Conservation (phyloP, 2,888 invertebrate genomes). For the Apamea sordens region DNA sequence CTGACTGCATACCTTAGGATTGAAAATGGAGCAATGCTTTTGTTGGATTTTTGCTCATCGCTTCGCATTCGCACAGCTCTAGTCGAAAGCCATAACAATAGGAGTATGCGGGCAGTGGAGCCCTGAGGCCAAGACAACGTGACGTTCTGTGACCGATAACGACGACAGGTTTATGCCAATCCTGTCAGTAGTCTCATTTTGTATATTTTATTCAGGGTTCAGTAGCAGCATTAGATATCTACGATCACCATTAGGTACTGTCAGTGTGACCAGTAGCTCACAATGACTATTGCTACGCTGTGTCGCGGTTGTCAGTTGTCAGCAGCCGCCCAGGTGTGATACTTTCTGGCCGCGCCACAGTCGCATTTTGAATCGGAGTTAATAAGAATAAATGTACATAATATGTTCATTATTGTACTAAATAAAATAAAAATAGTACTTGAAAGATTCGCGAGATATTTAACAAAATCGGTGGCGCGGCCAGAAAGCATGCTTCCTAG, state of each 20-base stretch:
- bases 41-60: too few relatives aligned
- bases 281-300: not conserved
- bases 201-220: not conserved
- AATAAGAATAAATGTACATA: too few relatives aligned
- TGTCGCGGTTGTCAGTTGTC: not conserved
- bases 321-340: slow-evolving; percentile 28
- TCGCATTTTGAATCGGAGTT: too few relatives aligned
- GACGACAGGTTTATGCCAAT: not conserved
- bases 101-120: not conserved
- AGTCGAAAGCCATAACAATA: too few relatives aligned
- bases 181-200: not conserved
- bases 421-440: too few relatives aligned
- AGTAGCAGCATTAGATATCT: not conserved
- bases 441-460: too few relatives aligned
- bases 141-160: not conserved
- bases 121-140: not conserved
- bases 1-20: too few relatives aligned
- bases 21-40: not conserved
- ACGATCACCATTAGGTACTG: not conserved
- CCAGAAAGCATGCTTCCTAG: too few relatives aligned
- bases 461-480: too few relatives aligned
- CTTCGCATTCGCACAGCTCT: not conserved
- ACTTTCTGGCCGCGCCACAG: too few relatives aligned
- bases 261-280: too few relatives aligned
- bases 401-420: too few relatives aligned